Conservation (phyloP, 2,797 vertebrate genomes). For the Neomorphus geoffroyi region DNA sequence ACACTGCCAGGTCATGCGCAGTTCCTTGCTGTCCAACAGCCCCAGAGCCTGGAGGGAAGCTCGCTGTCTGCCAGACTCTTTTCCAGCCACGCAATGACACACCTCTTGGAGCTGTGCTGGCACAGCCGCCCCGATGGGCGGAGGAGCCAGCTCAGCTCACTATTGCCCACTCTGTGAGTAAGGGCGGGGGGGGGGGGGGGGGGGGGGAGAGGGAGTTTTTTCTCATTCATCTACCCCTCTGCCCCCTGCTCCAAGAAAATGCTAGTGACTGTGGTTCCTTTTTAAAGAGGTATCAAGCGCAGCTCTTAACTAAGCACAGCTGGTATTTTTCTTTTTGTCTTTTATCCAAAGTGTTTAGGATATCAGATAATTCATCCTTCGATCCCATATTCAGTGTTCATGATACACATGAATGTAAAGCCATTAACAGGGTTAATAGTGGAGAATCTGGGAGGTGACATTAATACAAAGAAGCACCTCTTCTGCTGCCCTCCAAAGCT, state of each 20-base stretch:
- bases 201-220: no score
- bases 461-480: background rate
- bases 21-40: background rate
- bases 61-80: background rate
- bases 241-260: background rate
- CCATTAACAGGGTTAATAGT: background rate
- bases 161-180: background rate
- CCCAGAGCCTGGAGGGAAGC: background rate
- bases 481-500: background rate
- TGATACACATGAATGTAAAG: background rate
- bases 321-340: background rate
- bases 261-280: background rate
- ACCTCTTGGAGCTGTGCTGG: background rate
- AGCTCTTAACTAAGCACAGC: background rate
- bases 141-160: background rate
- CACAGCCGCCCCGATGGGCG: background rate
- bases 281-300: background rate
- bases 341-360: background rate
- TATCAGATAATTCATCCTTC: background rate
- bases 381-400: background rate
- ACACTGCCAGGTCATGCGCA: background rate
- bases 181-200: fast-evolving
- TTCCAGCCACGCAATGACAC: background rate
- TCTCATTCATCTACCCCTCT: background rate
- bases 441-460: background rate